Evolutionary conservation across 2,797 vertebrate species (phyloP).

Genomic region (Muscicapa striata): DNA sequence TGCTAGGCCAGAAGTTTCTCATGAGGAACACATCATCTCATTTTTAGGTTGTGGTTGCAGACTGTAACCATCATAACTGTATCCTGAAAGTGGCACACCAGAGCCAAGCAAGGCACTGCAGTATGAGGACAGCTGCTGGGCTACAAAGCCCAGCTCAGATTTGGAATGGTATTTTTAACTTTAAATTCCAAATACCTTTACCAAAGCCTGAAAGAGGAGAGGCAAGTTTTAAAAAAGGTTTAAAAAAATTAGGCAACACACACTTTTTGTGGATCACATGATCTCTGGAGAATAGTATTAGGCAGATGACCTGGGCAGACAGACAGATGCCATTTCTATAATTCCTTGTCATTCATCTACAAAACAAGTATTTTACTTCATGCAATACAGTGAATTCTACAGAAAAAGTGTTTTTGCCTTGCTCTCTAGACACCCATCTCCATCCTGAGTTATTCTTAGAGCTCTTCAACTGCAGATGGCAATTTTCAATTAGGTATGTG

Average conservation of each 20-base stretch:
- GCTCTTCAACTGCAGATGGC: slow-evolving; percentile 40
- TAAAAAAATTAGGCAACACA: background rate
- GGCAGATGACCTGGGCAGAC: background rate
- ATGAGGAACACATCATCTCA: background rate
- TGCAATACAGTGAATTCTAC: background rate
- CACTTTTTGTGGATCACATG: background rate
- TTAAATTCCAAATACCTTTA: background rate
- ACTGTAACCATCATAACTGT: background rate
- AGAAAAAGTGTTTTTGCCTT: background rate
- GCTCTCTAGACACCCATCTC: slow-evolving; percentile 2
- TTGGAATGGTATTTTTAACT: slow-evolving; percentile 19
- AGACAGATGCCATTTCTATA: background rate
- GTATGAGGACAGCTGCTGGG: background rate
- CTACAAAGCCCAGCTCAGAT: slow-evolving; percentile 8
- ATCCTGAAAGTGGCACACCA: background rate
- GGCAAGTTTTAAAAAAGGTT: background rate
- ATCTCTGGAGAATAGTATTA: background rate
- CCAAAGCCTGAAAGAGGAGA: background rate
- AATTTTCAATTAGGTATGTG: slow-evolving; percentile 67
- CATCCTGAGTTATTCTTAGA: slow-evolving; percentile 5
- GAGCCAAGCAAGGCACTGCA: background rate
- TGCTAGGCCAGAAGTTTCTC: background rate
- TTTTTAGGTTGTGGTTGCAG: background rate
- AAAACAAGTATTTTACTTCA: background rate
- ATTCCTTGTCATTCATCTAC: background rate